These are phyloP conservation scores for Barypeithes pellucidus DNA, from an alignment of 2,888 invertebrate genomes.

Conservation along the genomic window DNA sequence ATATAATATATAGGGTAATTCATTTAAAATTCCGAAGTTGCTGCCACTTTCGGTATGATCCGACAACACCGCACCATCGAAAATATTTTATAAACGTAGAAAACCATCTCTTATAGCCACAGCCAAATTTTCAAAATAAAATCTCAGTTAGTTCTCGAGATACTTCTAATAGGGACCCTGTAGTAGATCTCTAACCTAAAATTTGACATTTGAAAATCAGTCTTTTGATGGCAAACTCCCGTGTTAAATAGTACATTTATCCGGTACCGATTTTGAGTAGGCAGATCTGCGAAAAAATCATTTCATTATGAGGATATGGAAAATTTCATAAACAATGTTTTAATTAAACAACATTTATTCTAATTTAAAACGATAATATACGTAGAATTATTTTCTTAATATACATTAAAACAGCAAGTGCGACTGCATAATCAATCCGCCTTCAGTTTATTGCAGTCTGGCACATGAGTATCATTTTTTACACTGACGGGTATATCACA, in stretches of 20 bases:
- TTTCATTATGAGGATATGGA: conserved; percentile 40
- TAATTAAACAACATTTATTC: conserved; percentile 50
- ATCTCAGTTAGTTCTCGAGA: too few species aligned
- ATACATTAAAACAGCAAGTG: conserved; percentile 52
- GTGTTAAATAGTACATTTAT: background rate
- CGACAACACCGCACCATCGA: too few species aligned
- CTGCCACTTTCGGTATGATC: too few species aligned
- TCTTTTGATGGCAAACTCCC: too few species aligned
- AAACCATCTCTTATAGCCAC: too few species aligned
- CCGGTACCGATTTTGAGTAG: conserved; percentile 9
- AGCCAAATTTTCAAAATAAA: too few species aligned
- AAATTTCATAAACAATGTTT: conserved; percentile 46
- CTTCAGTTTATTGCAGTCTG: conserved; percentile 62
- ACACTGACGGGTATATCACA: conserved; percentile 71
- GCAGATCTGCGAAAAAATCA: conserved; percentile 2
- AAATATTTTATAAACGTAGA: too few species aligned
- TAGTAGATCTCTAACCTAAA: too few species aligned
- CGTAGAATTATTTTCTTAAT: conserved; percentile 44
- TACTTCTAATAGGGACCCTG: too few species aligned
- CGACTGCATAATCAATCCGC: conserved; percentile 35
- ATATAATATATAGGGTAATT: too few species aligned
- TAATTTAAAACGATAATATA: conserved; percentile 52
- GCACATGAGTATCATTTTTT: conserved; percentile 70
- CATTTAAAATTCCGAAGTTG: too few species aligned
- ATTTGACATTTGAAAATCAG: too few species aligned